Evolutionary conservation across 2,113 vertebrate species (phyloP).

Genomic region (Silurus meridionalis): DNA sequence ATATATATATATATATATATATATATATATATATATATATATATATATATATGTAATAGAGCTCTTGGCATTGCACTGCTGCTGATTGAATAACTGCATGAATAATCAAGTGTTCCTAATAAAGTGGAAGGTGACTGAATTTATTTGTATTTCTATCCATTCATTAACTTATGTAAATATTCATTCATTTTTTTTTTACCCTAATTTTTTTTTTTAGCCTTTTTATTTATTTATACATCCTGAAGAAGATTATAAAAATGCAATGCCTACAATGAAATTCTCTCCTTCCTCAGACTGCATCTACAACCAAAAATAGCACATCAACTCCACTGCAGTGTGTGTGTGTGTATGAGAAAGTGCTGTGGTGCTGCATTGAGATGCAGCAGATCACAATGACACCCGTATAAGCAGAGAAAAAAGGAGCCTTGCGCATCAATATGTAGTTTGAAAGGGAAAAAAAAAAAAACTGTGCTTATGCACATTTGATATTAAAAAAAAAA

Average conservation of each 20-base stretch:
- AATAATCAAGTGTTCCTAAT: background rate
- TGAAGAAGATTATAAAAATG: background rate
- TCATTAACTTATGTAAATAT: background rate
- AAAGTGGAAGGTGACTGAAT: background rate
- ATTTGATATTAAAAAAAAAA: background rate
- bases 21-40: no score
- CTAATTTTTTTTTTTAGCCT: no score
- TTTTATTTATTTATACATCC: background rate
- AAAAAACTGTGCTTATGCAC: background rate
- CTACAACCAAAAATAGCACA: conserved; percentile 40
- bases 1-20: no score
- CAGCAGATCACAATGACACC: conserved; percentile 1
- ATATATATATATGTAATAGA: background rate
- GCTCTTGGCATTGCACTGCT: background rate
- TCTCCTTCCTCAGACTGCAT: background rate
- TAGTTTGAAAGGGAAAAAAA: background rate
- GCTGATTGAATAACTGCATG: background rate
- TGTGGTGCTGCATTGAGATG: conserved; percentile 8
- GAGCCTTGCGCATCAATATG: background rate
- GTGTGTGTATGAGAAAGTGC: background rate
- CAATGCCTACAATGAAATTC: background rate
- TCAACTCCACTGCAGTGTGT: conserved; percentile 31
- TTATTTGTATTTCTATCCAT: background rate
- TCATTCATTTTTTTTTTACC: background rate
- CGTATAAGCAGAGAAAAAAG: background rate